Percentiles rank a stretch among this genome's conserved stretches.
Evolutionary conservation across 2,888 invertebrate species (phyloP).

Genomic region (Omphaloscelis lunosa): DNA sequence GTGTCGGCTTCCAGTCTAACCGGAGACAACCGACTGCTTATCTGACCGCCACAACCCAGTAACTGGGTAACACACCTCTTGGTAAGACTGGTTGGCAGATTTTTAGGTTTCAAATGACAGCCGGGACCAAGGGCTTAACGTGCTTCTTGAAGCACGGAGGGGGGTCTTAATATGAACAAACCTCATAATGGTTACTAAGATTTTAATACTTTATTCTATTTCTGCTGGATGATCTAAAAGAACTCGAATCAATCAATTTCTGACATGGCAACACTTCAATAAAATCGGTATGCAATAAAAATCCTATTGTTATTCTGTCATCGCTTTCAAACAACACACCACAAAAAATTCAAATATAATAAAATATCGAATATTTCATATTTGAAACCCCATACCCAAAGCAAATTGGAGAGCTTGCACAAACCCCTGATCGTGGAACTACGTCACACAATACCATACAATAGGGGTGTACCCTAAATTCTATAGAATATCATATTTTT

Average conservation of each 20-base stretch:
- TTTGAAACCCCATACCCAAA: constrained; percentile 38
- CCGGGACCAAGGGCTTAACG: background rate
- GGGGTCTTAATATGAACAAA: too few relatives aligned
- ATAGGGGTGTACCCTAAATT: constrained; percentile 54
- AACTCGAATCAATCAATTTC: background rate
- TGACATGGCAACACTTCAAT: background rate
- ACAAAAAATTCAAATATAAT: constrained; percentile 21
- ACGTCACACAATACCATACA: constrained; percentile 50
- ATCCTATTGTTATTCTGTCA: constrained; percentile 5
- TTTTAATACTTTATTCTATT: too few relatives aligned
- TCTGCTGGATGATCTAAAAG: background rate
- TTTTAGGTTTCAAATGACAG: background rate
- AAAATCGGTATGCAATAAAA: constrained; percentile 9
- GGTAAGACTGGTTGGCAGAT: background rate
- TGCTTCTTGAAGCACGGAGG: too few relatives aligned
- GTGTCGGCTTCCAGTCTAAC: too few relatives aligned
- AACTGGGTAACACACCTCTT: too few relatives aligned
- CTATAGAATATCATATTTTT: constrained; percentile 71
- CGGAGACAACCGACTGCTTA: too few relatives aligned
- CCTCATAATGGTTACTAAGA: too few relatives aligned
- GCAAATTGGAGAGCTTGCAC: constrained; percentile 42
- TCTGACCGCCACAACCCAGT: too few relatives aligned
- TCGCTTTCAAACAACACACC: background rate
- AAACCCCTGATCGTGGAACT: constrained; percentile 61
- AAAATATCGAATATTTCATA: constrained; percentile 48